Base-by-base conservation (phyloP, 2,888 invertebrate genomes). In the Peribatodes rhomboidaria region DNA sequence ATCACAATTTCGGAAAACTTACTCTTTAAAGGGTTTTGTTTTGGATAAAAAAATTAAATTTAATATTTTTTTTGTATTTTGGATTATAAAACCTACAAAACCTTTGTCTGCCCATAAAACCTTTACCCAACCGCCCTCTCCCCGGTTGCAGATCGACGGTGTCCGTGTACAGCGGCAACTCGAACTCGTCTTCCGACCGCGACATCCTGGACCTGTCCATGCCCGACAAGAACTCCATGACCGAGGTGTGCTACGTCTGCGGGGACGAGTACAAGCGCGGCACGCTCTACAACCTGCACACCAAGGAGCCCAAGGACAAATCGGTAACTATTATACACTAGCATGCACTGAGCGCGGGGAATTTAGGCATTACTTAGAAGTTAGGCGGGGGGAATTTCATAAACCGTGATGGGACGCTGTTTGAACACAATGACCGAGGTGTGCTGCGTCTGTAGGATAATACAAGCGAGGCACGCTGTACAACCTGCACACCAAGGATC, bases 191-290 rank as follows among this genome's bases (percentile, higher is more conserved):
- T 46, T 95, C 95, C n/a, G 97, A 97, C 78, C 96, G 97, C 41
- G 97, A 97, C 85, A 97, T 97, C 78, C 93, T 98, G 67, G 98
- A 98, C 92, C 94, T 98, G 65, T 97, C 97, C 68, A 98, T 98
- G 98, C 98, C 98, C 11, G 98, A 98, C 89, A 98, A 98, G 93
- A 98, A 98, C 93, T 97, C 97, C 13, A 95, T 96, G 76, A 97
- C 97, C 20, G 97, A 98, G 77, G 97, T 98, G 57, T 97, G 97
- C 88, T 98, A 98, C 89, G 97, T 98, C 14, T 98, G 98, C 89
- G 98, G 98, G 18, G 97, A 97, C 84, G 97, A 98, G 88, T 97
- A 96, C 87, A 95, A 96, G 74, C 95, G 97, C 62, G 97, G 97
- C 70, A 97, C 97, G 71, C 94, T 98, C 31, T 95, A 95, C 81